Percentiles rank a stretch among this genome's conserved stretches.
These are phyloP conservation scores for Pseudeuparius sepicola DNA, from an alignment of 2,888 invertebrate species.

Conservation along the genomic window DNA sequence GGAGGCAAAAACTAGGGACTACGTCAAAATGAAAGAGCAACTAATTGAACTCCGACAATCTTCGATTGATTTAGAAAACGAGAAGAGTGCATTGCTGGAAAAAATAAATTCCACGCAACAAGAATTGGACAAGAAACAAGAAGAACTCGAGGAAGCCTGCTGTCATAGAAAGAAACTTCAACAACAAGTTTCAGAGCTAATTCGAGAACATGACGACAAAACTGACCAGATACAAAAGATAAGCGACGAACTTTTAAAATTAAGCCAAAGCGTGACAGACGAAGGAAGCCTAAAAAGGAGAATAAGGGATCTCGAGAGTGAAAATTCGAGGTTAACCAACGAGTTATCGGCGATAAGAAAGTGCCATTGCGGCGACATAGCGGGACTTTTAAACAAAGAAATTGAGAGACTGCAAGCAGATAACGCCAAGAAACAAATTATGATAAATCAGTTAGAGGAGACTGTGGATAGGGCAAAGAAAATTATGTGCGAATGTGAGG, in stretches of 20 bases:
- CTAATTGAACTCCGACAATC: no score
- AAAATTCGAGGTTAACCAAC: constrained; percentile 6
- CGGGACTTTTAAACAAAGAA: constrained; percentile 11
- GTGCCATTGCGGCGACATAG: constrained; percentile 14
- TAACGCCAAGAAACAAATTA: constrained; percentile 16
- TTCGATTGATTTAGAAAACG: no score
- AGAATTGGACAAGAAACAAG: constrained; percentile 3
- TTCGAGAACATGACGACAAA: constrained; percentile 18
- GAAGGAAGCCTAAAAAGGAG: no score
- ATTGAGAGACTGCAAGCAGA: constrained; percentile 17
- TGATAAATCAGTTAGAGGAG: constrained; percentile 17
- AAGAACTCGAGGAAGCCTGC: constrained; percentile 10
- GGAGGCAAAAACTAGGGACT: no score
- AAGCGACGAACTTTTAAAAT: no score
- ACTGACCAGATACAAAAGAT: constrained; percentile 12
- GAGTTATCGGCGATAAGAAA: constrained; percentile 15
- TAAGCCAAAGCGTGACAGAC: no score
- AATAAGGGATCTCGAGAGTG: neutral
- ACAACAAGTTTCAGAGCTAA: constrained; percentile 11
- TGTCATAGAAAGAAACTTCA: constrained; percentile 11
- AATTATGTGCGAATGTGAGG: constrained; percentile 15
- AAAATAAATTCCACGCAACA: constrained; percentile 2
- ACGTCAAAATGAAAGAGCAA: no score
- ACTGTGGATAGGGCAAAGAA: constrained; percentile 15
- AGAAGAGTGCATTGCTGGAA: neutral